Evolutionary conservation across 2,888 invertebrate genomes (phyloP), one percentile per base, ranked within the genome.

Genomic region (Stomorhina lunata): DNA sequence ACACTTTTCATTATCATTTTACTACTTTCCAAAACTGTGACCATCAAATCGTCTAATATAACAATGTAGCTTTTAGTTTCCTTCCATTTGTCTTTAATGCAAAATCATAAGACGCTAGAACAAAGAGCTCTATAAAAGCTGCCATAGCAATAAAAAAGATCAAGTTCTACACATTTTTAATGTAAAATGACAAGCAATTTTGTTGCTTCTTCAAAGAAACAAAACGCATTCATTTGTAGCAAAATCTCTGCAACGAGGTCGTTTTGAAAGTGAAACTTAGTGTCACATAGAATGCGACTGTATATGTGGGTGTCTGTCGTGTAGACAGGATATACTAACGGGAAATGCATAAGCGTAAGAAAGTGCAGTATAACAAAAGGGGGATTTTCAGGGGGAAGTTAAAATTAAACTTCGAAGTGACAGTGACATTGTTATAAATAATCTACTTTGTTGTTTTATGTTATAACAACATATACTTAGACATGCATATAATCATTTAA

Each of bases 401-500:
- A 12, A 37, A 66, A 59, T 59, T 37, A 48, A 66, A 43, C 57
- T 76, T 66, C 17, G 17, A 63, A 78, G 34, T 69, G 63, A 71
- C 48, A 77, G 55, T 65, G 55, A 78, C 55, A 78, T 69, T 78
- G 17, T 69, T 53, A 25, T 15, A 50, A 59, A 55, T 12, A n/a
- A n/a, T n/a, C n/a, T n/a, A 55, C 43, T 22, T 55, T 75, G 55
- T 65, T 55, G 32, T 32, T 55, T 10, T 20, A 37, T 55, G 32
- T 15, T 55, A 12, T 57, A 9, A 15, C 12, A 32, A 7, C 32
- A 48, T 37, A 37, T 12, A 15, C 22, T 15, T 50, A 65, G 22
- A 7, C 2, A 43, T 2, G n/a, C n/a, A n/a, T n/a, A n/a, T n/a
- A n/a, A n/a, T n/a, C n/a, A n/a, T n/a, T n/a, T n/a, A 48, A 22